Conservation (phyloP, 2,113 vertebrate genomes). For the Lutjanus erythropterus region DNA sequence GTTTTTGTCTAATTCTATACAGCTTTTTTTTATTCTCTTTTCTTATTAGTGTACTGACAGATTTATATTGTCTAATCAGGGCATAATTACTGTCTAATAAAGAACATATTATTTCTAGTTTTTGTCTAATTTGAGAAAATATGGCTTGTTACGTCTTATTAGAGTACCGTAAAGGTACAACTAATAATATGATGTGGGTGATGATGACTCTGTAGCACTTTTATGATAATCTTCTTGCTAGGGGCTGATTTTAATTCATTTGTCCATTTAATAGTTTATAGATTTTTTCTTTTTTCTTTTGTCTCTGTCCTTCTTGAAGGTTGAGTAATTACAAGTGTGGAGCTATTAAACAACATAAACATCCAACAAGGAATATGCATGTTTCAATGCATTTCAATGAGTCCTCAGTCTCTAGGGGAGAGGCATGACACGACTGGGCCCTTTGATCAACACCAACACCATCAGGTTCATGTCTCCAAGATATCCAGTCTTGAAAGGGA, state of each 20-base stretch:
- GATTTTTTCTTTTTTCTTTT: not conserved
- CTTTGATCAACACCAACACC: constrained; percentile 82
- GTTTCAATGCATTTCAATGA: constrained; percentile 69
- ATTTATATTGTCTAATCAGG: too few species aligned
- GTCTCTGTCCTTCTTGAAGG: constrained; percentile 5
- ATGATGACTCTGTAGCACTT: not conserved
- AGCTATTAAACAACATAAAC: constrained; percentile 65
- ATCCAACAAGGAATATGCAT: constrained; percentile 62
- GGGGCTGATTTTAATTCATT: too few species aligned
- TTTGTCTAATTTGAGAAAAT: too few species aligned
- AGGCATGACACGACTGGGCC: constrained; percentile 59
- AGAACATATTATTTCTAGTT: too few species aligned
- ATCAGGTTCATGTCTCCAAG: constrained; percentile 81
- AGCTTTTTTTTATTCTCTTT: too few species aligned
- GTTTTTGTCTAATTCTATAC: too few species aligned
- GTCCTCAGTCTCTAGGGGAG: constrained; percentile 55
- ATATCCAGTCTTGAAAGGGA: constrained; percentile 79
- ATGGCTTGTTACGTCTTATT: too few species aligned
- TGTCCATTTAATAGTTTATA: not conserved
- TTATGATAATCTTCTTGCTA: not conserved
- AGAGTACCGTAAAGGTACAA: too few species aligned
- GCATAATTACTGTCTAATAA: too few species aligned
- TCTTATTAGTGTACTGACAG: too few species aligned
- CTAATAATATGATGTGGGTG: too few species aligned
- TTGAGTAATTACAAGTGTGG: constrained; percentile 29